phyloP scores from a whole-genome alignment of 1,140 invertebrate species.

The Liolophura sinensis region DNA sequence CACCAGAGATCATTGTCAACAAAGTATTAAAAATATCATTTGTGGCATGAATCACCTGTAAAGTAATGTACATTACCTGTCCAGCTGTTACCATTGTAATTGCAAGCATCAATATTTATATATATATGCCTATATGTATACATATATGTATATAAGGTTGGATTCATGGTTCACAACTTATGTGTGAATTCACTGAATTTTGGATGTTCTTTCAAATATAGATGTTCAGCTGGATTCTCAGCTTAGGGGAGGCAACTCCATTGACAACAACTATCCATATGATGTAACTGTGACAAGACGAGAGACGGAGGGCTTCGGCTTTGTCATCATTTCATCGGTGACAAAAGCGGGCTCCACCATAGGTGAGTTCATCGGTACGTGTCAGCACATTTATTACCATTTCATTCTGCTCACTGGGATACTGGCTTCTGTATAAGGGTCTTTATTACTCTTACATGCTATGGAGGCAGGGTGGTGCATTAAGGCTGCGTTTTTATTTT shows the following conservation, averaged over 20 bases:
- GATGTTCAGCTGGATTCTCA: slow-evolving; percentile 24
- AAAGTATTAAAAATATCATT: too few relatives aligned
- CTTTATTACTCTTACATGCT: neutral
- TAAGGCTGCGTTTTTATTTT: too few relatives aligned
- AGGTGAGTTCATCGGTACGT: slow-evolving; percentile 68
- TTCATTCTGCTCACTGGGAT: slow-evolving; percentile 17
- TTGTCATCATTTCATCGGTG: slow-evolving; percentile 97
- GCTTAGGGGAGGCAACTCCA: slow-evolving; percentile 7
- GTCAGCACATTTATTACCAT: slow-evolving; percentile 23
- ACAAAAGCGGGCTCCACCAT: slow-evolving; percentile 92
- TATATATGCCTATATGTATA: too few relatives aligned
- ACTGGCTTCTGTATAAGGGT: too few relatives aligned
- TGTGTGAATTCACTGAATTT: too few relatives aligned
- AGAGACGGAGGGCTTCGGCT: slow-evolving; percentile 97
- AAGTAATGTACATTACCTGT: too few relatives aligned
- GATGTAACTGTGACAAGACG: slow-evolving; percentile 71
- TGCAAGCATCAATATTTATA: too few relatives aligned
- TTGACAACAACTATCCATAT: slow-evolving; percentile 40
- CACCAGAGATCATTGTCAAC: too few relatives aligned
- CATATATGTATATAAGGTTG: too few relatives aligned
- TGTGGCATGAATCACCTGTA: too few relatives aligned
- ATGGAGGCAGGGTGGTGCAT: neutral
- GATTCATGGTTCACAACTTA: too few relatives aligned
- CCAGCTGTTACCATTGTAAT: too few relatives aligned
- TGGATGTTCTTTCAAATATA: neutral